Evolutionary conservation across 2,888 invertebrate species (phyloP).

Genomic region (Bembecia ichneumoniformis): DNA sequence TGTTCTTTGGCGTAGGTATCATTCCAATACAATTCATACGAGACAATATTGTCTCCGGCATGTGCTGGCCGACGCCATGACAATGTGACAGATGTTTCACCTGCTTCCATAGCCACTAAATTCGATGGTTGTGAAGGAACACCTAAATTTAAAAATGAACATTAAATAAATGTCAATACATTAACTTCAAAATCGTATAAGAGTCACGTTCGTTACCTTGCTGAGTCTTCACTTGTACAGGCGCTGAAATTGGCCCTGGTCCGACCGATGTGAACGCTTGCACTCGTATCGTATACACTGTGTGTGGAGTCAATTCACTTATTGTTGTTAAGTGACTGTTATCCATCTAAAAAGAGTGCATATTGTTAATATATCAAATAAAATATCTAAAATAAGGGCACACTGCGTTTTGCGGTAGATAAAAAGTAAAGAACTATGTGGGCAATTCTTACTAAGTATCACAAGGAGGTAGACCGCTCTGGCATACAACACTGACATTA

Average conservation of each 20-base stretch:
- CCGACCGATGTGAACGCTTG: slow-evolving; percentile 96
- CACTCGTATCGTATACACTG: slow-evolving; percentile 94
- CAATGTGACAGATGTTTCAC: slow-evolving; percentile 91
- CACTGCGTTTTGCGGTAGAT: no score
- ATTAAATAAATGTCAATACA: neutral
- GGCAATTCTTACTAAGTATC: no score
- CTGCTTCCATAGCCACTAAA: slow-evolving; percentile 87
- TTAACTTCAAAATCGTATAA: neutral
- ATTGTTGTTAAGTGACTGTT: slow-evolving; percentile 94
- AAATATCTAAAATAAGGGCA: no score
- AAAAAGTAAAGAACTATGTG: no score
- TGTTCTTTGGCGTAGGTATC: slow-evolving; percentile 93
- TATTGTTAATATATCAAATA: no score
- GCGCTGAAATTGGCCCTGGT: slow-evolving; percentile 93
- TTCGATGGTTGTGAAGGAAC: slow-evolving; percentile 97
- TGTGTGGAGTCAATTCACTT: slow-evolving; percentile 90
- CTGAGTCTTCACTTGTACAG: slow-evolving; percentile 98
- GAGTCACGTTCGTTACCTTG: slow-evolving; percentile 77
- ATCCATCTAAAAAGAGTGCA: slow-evolving; percentile 72
- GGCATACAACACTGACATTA: no score
- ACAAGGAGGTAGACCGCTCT: no score
- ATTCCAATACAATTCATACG: slow-evolving; percentile 98
- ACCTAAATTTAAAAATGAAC: slow-evolving; percentile 63
- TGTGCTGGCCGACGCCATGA: slow-evolving; percentile 94
- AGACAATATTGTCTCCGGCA: slow-evolving; percentile 92